Conservation (phyloP, 2,888 invertebrate species). For the Drosophila borborema region DNA sequence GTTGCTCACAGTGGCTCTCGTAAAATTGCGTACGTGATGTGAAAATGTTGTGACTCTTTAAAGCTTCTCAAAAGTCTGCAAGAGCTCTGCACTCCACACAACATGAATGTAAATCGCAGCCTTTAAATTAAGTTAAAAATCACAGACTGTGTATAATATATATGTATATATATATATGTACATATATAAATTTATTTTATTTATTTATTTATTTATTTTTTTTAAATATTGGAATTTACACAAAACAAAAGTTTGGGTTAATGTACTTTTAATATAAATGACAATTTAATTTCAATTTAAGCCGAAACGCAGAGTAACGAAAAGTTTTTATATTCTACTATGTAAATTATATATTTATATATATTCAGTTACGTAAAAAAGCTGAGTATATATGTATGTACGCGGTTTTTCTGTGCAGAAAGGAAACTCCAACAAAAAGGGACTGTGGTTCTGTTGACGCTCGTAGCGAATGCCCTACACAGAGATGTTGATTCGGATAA, state of each 20-base stretch:
- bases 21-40: slow-evolving; percentile 73
- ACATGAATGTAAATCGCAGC: slow-evolving; percentile 33
- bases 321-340: slow-evolving; percentile 21
- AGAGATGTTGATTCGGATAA: not conserved
- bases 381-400: not conserved
- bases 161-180: too few relatives aligned
- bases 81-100: slow-evolving; percentile 26
- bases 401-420: not conserved
- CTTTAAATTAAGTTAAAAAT: slow-evolving; percentile 19
- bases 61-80: slow-evolving; percentile 36
- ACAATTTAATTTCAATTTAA: slow-evolving; percentile 50
- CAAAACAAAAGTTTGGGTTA: slow-evolving; percentile 33
- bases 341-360: slow-evolving; percentile 24
- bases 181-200: slow-evolving; percentile 13
- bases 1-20: slow-evolving; percentile 69
- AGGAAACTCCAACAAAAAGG: not conserved
- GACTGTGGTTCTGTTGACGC: not conserved
- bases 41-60: slow-evolving; percentile 35
- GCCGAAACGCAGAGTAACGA: slow-evolving; percentile 7
- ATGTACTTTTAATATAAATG: slow-evolving; percentile 55
- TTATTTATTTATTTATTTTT: not conserved
- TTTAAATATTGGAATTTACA: not conserved
- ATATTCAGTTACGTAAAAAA: not conserved
- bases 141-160: slow-evolving; percentile 3
- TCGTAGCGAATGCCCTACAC: not conserved